A percentile compares a stretch with the other conserved stretches of the same genome.
These are phyloP conservation scores for Anadara kagoshimensis DNA, from an alignment of 1,140 invertebrate species.

Conservation along the genomic window DNA sequence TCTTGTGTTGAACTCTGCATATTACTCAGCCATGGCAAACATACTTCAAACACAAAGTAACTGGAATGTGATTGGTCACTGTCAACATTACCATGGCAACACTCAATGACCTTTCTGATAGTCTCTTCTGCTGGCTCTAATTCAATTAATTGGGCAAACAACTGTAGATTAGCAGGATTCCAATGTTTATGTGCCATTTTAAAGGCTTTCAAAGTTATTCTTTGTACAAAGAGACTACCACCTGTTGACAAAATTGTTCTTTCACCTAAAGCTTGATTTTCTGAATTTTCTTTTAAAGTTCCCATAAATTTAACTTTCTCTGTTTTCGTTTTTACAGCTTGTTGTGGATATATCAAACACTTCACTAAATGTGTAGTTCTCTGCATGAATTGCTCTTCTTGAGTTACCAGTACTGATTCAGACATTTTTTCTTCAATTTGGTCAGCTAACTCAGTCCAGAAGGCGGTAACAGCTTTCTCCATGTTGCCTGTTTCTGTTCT, in stretches of 20 bases:
- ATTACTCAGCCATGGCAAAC: conserved; percentile 53
- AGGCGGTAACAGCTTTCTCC: conserved; percentile 2
- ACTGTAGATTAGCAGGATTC: conserved; percentile 30
- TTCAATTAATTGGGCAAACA: conserved; percentile 50
- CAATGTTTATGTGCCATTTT: conserved; percentile 41
- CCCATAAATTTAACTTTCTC: conserved; percentile 44
- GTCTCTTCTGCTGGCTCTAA: conserved; percentile 45
- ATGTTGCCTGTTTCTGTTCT: conserved; percentile 7
- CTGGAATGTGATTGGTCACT: conserved; percentile 41
- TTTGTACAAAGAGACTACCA: conserved; percentile 35
- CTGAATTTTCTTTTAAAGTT: background rate
- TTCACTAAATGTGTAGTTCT: conserved; percentile 42
- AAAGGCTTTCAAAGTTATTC: conserved; percentile 45
- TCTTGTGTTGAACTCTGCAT: conserved; percentile 22
- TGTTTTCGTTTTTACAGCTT: conserved; percentile 27
- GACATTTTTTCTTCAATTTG: conserved; percentile 37
- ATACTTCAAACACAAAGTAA: conserved; percentile 56
- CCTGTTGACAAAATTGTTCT: conserved; percentile 14
- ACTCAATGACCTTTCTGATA: conserved; percentile 43
- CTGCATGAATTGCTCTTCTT: conserved; percentile 35
- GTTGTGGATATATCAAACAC: conserved; percentile 39
- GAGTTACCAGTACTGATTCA: background rate
- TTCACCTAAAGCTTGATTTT: background rate
- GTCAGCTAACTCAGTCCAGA: conserved; percentile 50
- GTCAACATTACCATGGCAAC: conserved; percentile 47